These are phyloP conservation scores for Platyrinchus mystaceus DNA, from an alignment of 2,797 vertebrate species.

Conservation along the genomic window DNA sequence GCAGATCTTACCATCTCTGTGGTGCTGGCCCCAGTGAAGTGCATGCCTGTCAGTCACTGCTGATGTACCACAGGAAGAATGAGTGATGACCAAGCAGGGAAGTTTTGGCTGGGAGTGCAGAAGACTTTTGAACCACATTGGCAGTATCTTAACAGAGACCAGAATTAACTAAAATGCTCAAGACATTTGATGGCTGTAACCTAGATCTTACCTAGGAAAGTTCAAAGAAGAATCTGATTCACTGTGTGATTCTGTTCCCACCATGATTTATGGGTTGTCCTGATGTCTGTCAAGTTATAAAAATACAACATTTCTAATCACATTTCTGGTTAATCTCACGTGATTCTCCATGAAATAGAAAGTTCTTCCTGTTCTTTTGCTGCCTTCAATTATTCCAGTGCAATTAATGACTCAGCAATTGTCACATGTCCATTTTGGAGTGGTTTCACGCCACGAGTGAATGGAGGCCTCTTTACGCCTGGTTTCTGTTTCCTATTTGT, in stretches of 20 bases:
- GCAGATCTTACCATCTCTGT: neutral
- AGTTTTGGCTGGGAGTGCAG: neutral
- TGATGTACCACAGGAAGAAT: neutral
- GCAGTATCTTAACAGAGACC: neutral
- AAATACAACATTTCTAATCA: neutral
- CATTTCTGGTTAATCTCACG: slow-evolving; percentile 6
- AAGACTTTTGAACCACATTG: neutral
- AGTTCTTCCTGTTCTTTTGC: neutral
- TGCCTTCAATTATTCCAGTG: neutral
- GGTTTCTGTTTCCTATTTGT: neutral
- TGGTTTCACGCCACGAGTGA: neutral
- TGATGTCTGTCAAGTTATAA: neutral
- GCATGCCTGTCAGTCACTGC: neutral
- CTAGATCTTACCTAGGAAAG: neutral
- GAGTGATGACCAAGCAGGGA: neutral
- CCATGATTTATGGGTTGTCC: neutral
- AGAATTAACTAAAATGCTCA: neutral
- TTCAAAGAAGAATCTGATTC: neutral
- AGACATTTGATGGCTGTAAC: neutral
- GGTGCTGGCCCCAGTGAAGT: neutral
- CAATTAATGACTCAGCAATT: neutral
- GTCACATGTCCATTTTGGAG: neutral
- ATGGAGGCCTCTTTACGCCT: neutral
- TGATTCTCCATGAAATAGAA: neutral
- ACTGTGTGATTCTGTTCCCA: neutral